phyloP scores from a whole-genome alignment of 2,797 vertebrate species.

The Simalia tracyae region DNA sequence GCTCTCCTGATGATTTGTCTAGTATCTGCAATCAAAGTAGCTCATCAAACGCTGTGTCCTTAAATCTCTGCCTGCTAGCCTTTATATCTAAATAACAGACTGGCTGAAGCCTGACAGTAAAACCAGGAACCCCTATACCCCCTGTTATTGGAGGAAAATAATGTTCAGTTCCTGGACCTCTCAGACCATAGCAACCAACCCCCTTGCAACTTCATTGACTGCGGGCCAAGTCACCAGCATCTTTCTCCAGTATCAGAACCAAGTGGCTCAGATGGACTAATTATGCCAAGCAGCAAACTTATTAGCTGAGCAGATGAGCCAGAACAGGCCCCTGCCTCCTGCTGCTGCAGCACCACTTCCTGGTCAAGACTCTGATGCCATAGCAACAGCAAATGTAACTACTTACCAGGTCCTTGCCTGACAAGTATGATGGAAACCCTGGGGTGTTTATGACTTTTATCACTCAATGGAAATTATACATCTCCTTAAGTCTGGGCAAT shows the following conservation, averaged over 20 bases:
- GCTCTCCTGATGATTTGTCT: background rate
- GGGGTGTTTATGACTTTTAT: background rate
- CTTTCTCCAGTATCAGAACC: background rate
- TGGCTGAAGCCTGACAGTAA: background rate
- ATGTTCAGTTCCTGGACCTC: background rate
- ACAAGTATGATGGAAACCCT: background rate
- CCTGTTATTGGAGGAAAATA: background rate
- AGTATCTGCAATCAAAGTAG: background rate
- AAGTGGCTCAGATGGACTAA: background rate
- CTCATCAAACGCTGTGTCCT: background rate
- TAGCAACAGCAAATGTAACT: background rate
- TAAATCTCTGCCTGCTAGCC: background rate
- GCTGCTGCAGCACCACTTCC: background rate
- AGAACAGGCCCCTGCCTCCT: background rate
- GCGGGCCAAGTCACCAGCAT: background rate
- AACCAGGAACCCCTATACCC: background rate
- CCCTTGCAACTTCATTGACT: background rate
- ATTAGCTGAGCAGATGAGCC: background rate
- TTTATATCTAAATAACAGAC: background rate
- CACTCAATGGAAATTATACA: background rate
- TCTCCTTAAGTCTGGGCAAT: background rate
- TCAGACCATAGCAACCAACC: background rate
- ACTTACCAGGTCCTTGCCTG: background rate
- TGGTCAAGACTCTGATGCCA: background rate
- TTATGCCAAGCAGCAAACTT: background rate